phyloP scores from a whole-genome alignment of 2,797 vertebrate species.

The Lithobates pipiens region DNA sequence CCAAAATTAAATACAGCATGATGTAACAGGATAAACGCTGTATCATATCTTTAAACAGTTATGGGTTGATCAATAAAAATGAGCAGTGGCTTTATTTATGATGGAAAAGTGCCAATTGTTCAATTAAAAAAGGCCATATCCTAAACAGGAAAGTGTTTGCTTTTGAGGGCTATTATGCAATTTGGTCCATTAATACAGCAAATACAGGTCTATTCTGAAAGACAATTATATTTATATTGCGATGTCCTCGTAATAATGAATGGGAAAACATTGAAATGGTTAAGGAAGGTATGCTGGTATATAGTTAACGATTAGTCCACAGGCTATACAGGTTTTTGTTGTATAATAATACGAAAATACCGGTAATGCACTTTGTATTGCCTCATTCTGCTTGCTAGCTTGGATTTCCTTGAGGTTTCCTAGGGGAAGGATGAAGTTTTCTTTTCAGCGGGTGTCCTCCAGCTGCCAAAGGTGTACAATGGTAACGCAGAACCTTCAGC shows the following conservation, averaged over 20 bases:
- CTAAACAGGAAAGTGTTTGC: background rate
- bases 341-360: too few relatives aligned
- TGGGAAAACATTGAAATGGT: background rate
- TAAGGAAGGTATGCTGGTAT: background rate
- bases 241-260: background rate
- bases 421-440: too few relatives aligned
- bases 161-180: background rate
- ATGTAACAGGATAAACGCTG: background rate
- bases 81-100: background rate
- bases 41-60: background rate
- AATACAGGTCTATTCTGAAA: too few relatives aligned
- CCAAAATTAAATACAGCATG: background rate
- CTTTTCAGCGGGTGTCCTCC: too few relatives aligned
- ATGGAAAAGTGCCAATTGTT: conserved; percentile 4
- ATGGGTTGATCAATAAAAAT: conserved; percentile 16
- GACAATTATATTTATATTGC: background rate
- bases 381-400: too few relatives aligned
- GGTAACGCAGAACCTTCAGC: too few relatives aligned
- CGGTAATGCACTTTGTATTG: too few relatives aligned
- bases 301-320: background rate
- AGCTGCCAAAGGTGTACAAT: too few relatives aligned
- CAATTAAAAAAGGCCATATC: background rate
- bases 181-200: background rate
- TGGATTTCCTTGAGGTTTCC: too few relatives aligned
- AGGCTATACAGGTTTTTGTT: background rate